A percentile compares a stretch with the other conserved stretches of the same genome.
Evolutionary conservation across 2,888 invertebrate species (phyloP).

Genomic region (Meloe dianella): DNA sequence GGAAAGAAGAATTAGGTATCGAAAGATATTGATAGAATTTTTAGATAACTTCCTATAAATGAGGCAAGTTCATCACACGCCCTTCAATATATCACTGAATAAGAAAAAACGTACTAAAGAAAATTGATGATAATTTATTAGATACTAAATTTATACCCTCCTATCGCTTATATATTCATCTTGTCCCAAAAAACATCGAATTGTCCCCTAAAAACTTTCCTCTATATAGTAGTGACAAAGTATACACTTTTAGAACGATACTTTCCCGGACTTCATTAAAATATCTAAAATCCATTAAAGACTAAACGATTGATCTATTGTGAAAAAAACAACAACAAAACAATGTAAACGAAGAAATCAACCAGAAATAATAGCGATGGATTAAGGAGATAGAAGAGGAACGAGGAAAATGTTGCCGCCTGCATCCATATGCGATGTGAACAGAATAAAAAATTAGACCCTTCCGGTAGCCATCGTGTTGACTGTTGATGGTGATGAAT

Average conservation of each 20-base stretch:
- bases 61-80: constrained; percentile 22
- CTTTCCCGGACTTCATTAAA: constrained; percentile 35
- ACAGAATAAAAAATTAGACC: constrained; percentile 42
- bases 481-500: constrained; percentile 42
- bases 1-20: constrained; percentile 38
- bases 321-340: constrained; percentile 25
- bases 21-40: constrained; percentile 39
- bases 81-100: constrained; percentile 14
- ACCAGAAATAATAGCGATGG: constrained; percentile 6
- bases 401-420: constrained; percentile 28
- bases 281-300: constrained; percentile 37
- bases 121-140: constrained; percentile 35
- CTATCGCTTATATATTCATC: constrained; percentile 31
- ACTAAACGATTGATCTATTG: constrained; percentile 4
- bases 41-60: constrained; percentile 25
- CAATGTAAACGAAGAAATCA: constrained; percentile 23
- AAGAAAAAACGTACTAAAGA: constrained; percentile 10
- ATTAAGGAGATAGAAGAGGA: not conserved
- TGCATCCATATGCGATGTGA: constrained; percentile 42
- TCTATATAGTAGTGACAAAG: constrained; percentile 24
- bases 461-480: constrained; percentile 40
- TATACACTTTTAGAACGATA: constrained; percentile 31
- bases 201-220: constrained; percentile 14
- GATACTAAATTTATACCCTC: constrained; percentile 15
- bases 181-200: constrained; percentile 26